phyloP scores from a whole-genome alignment of 2,797 vertebrate species.

The Xiphophorus birchmanni region DNA sequence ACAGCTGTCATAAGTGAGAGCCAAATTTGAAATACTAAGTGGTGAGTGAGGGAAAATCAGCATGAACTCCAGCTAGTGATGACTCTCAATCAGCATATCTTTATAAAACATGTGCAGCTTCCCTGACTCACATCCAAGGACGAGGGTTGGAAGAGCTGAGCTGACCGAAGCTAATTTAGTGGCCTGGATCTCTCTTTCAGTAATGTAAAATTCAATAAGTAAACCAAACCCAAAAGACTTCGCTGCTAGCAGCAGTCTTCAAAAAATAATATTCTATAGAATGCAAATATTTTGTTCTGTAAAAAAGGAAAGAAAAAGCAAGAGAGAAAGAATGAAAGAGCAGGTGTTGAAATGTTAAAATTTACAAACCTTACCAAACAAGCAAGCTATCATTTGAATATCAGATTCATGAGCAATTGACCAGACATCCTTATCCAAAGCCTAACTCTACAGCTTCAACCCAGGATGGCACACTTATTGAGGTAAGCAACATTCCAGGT shows the following conservation, averaged over 20 bases:
- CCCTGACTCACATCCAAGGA: background rate
- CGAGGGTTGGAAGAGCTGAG: background rate
- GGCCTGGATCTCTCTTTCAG: background rate
- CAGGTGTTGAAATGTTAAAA: background rate
- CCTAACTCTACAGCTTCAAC: background rate
- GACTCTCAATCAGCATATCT: slow-evolving; percentile 8
- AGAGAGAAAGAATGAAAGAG: background rate
- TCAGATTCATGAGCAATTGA: background rate
- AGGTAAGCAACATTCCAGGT: background rate
- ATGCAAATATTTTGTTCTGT: background rate
- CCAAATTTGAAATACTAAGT: slow-evolving; percentile 7
- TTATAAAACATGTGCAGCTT: background rate
- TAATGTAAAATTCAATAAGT: background rate
- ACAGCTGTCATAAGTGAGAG: slow-evolving; percentile 8
- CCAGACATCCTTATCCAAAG: background rate
- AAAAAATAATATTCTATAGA: background rate
- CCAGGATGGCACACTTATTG: background rate
- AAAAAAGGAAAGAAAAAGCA: background rate
- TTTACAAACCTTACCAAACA: background rate
- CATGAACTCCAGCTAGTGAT: background rate
- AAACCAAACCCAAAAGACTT: background rate
- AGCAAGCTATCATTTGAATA: background rate
- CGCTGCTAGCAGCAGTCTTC: background rate
- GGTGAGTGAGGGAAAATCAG: slow-evolving; percentile 3
- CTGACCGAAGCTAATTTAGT: background rate